Evolutionary conservation across 2,797 vertebrate species (phyloP), one percentile per base, ranked within the genome.

Genomic region (Trachurus trachurus): DNA sequence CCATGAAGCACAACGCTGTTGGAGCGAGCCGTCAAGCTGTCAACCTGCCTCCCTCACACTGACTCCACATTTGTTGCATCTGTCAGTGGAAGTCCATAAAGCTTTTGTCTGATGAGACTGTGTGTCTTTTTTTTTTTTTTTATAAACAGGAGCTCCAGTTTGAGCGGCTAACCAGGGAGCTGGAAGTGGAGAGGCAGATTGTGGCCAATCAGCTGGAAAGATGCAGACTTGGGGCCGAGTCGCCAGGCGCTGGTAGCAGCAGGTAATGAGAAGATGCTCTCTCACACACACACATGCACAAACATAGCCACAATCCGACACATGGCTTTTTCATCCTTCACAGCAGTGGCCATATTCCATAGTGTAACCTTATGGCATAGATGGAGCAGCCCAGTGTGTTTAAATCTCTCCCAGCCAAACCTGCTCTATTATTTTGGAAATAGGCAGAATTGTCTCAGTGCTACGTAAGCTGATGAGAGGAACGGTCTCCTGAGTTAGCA

Each of bases 191-290:
- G 96, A 97, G 98, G 95, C 98, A 99, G 96, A 98, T 98, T 96
- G 97, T 98, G 95, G 98, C 98, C 96, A 98, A 96, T 97, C 98
- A 99, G 95, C 96, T 99, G 95, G 98, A 99, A 96, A 96, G 97
- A 98, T 99, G 98, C 96, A 96, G 98, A 95, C 96, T 99, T 74
- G 98, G 96, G 96, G 96, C 97, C 83, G 98, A 99, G 92, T 99
- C 98, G 71, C 98, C 98, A 82, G 98, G 96, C 91, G 93, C 96
- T 91, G 96, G 95, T 94, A 99, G 98, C 95, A 97, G 96, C 97
- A 99, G 98, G 98, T 99, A 98, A 91, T 93, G 84, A 89, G 90
- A 91, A 81, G 64, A 71, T 57, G 17, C 50, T 58, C 3, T 26
- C 26, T 26, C 26, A 26, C 75, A 70, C 59, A 49, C 59, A 69